phyloP scores from a whole-genome alignment of 2,113 vertebrate genomes.

The Podarcis cretensis region DNA sequence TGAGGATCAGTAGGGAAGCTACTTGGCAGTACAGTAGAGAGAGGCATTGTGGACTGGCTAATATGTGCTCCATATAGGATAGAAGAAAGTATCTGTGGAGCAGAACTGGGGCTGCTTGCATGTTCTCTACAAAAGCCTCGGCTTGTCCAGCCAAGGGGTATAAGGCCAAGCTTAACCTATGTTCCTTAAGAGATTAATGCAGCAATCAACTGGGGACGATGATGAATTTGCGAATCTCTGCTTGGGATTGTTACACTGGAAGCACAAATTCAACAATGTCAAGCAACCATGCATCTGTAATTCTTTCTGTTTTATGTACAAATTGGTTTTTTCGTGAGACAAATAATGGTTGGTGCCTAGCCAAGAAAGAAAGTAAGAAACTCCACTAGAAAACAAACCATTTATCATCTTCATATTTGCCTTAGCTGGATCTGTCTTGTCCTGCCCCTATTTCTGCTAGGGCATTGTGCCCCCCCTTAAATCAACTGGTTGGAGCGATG shows the following conservation, averaged over 20 bases:
- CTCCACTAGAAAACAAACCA: background rate
- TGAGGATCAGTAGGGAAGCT: background rate
- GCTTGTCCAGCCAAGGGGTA: background rate
- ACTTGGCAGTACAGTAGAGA: background rate
- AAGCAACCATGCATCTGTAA: background rate
- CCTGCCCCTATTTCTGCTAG: too few relatives aligned
- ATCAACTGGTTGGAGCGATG: too few relatives aligned
- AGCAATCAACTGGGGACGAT: background rate
- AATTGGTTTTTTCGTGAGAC: background rate
- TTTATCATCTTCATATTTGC: background rate
- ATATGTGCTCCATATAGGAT: background rate
- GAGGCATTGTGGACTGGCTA: background rate
- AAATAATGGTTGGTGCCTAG: background rate
- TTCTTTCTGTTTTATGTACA: background rate
- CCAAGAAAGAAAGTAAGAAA: background rate
- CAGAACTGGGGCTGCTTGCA: background rate
- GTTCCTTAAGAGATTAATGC: background rate
- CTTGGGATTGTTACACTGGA: background rate
- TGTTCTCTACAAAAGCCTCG: background rate
- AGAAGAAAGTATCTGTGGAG: background rate
- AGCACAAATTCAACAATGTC: background rate
- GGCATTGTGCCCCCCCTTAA: too few relatives aligned
- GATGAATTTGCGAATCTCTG: background rate
- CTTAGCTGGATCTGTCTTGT: background rate
- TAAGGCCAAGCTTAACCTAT: background rate